Evolutionary conservation across 2,888 invertebrate species (phyloP).

Genomic region (Torymus texanus): DNA sequence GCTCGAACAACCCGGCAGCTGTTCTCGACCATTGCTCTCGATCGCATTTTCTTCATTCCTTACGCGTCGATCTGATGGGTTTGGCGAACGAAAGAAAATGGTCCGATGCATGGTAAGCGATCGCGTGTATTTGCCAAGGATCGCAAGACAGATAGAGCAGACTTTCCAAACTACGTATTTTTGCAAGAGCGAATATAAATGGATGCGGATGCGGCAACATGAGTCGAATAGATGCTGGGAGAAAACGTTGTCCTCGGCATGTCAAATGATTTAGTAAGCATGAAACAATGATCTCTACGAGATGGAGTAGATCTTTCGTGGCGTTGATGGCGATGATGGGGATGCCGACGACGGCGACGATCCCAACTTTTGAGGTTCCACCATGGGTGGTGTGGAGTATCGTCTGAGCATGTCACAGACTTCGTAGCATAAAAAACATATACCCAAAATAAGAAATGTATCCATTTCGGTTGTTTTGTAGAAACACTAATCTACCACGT

Average conservation of each 20-base stretch:
- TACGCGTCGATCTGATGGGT: conserved; percentile 23
- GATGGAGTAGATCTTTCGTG: conserved; percentile 74
- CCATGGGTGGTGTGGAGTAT: conserved; percentile 66
- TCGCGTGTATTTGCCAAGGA: not conserved
- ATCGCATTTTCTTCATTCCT: conserved; percentile 24
- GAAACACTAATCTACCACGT: conserved; percentile 22
- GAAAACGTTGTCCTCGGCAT: not conserved
- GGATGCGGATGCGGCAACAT: not conserved
- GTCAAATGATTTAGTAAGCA: not conserved
- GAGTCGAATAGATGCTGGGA: not conserved
- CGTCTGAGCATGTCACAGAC: conserved; percentile 79
- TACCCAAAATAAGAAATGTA: conserved; percentile 81
- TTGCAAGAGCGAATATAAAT: not conserved
- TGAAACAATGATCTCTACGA: conserved; percentile 62
- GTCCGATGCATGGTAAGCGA: conserved; percentile 1
- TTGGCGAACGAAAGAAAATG: conserved; percentile 46
- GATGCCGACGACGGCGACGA: conserved; percentile 66
- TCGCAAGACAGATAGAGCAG: not conserved
- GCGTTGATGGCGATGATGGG: conserved; percentile 67
- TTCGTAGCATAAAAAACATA: conserved; percentile 82
- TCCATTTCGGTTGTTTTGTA: conserved; percentile 76
- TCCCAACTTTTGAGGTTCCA: conserved; percentile 63
- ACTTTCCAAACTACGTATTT: not conserved
- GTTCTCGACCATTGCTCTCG: not conserved
- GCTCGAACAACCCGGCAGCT: not conserved